Percentiles rank a stretch among this genome's conserved stretches.
Conservation (phyloP, 2,797 vertebrate species). For the Poecilia gillii region DNA sequence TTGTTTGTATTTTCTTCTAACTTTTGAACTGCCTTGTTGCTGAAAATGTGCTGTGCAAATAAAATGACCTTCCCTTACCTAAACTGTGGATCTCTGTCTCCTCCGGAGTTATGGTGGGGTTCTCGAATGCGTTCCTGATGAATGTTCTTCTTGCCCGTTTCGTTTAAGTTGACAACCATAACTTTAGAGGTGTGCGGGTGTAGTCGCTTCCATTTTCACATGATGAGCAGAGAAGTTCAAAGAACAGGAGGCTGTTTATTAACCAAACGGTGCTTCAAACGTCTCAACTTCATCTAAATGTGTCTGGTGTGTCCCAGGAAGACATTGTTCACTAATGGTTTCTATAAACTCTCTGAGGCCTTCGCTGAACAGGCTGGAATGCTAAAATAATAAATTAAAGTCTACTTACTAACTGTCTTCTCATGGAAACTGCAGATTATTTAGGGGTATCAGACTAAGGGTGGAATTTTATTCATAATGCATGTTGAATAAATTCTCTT, state of each 20-base stretch:
- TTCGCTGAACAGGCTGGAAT: background rate
- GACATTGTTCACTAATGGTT: background rate
- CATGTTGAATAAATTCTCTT: background rate
- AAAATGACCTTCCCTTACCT: too few species aligned
- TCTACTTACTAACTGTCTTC: background rate
- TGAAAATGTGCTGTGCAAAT: too few species aligned
- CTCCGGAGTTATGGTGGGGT: too few species aligned
- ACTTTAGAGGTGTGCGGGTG: background rate
- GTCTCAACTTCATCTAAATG: background rate
- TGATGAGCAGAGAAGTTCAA: background rate
- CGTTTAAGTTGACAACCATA: background rate
- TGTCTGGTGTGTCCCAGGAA: background rate
- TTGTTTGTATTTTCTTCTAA: too few species aligned
- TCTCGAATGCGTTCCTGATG: too few species aligned
- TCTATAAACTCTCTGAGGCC: background rate
- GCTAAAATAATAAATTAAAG: background rate
- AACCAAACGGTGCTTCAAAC: background rate
- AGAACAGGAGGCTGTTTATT: background rate
- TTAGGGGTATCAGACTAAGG: background rate
- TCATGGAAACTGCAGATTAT: background rate
- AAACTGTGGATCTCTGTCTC: background rate
- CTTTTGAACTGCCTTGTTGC: too few species aligned
- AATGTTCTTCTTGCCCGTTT: background rate
- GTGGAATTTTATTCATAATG: background rate
- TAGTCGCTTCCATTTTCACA: background rate